Conservation (phyloP, 2,888 invertebrate genomes). For the Chymomyza fuscimana region DNA sequence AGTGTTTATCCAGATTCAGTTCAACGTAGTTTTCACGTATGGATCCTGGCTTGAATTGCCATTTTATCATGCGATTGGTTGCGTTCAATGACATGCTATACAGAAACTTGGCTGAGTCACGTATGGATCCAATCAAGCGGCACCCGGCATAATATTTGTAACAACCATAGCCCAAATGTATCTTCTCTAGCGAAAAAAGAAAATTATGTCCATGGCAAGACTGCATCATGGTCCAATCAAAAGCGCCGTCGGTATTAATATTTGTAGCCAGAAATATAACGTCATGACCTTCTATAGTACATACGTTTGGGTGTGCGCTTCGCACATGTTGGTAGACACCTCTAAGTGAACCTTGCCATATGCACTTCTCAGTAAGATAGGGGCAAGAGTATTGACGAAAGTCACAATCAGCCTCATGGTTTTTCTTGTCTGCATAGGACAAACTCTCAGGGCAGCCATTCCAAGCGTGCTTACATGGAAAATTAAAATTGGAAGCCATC, state of each 20-base stretch:
- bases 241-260: neutral
- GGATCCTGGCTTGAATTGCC: constrained; percentile 97
- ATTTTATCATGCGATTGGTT: constrained; percentile 81
- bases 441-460: neutral
- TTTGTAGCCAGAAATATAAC: neutral
- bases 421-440: neutral
- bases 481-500: neutral
- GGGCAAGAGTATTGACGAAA: neutral
- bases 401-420: neutral
- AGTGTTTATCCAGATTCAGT: constrained; percentile 98
- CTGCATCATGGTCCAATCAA: neutral
- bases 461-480: neutral
- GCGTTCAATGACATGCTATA: constrained; percentile 92
- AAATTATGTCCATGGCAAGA: neutral
- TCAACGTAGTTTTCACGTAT: constrained; percentile 97
- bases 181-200: neutral
- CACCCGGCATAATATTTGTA: constrained; percentile 99
- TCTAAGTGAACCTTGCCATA: neutral
- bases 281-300: neutral
- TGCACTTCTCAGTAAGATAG: neutral
- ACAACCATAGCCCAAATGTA: constrained; percentile 92
- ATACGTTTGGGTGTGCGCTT: neutral
- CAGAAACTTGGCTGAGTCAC: constrained; percentile 99
- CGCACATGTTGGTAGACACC: neutral
- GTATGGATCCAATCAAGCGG: constrained; percentile 97